phyloP scores from a whole-genome alignment of 2,888 invertebrate species.

The Bembecia ichneumoniformis region DNA sequence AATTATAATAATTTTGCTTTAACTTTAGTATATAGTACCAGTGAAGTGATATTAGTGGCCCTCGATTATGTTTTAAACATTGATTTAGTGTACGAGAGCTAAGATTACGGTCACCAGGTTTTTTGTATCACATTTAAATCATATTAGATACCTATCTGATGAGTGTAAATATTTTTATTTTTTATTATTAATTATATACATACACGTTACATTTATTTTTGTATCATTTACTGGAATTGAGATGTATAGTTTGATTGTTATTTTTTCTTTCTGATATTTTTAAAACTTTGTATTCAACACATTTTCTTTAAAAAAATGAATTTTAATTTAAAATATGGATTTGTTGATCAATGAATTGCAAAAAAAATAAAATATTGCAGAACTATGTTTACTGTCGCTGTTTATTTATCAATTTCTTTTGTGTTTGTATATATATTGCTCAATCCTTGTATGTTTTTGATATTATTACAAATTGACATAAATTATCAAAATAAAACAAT shows the following conservation, averaged over 20 bases:
- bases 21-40: constrained; percentile 18
- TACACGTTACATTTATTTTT: constrained; percentile 49
- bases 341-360: too few species aligned
- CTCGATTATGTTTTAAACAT: constrained; percentile 19
- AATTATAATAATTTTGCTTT: constrained; percentile 6
- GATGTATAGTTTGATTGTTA: constrained; percentile 42
- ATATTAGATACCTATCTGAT: constrained; percentile 27
- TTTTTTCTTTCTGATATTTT: neutral
- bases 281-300: too few species aligned
- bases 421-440: neutral
- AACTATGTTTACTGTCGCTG: too few species aligned
- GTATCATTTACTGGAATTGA: constrained; percentile 43
- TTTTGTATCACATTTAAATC: constrained; percentile 21
- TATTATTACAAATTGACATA: constrained; percentile 8
- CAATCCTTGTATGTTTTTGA: neutral
- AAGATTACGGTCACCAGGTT: neutral
- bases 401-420: too few species aligned
- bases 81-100: constrained; percentile 2
- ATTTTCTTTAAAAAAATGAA: too few species aligned
- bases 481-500: constrained; percentile 18
- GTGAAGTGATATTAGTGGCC: constrained; percentile 20
- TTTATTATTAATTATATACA: constrained; percentile 56
- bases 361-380: too few species aligned
- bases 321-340: too few species aligned
- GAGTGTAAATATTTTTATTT: constrained; percentile 56